These are phyloP conservation scores for Sminthurides aquaticus DNA, from an alignment of 2,888 invertebrate species.

Conservation along the genomic window DNA sequence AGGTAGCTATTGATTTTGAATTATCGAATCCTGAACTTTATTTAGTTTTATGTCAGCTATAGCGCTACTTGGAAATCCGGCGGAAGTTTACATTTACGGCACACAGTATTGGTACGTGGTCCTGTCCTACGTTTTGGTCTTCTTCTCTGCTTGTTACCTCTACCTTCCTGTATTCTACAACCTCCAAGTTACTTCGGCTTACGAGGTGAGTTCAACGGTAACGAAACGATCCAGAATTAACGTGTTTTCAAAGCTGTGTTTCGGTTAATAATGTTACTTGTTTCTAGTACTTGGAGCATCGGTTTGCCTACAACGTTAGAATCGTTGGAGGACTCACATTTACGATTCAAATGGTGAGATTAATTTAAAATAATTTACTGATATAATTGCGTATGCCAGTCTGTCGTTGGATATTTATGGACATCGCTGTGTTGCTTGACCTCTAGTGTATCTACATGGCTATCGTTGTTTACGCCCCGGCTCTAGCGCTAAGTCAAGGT, in stretches of 20 bases:
- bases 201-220: conserved; percentile 40
- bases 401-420: no score
- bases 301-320: conserved; percentile 34
- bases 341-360: conserved; percentile 38
- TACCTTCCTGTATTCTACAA: conserved; percentile 44
- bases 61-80: conserved; percentile 80
- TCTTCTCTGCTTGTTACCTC: conserved; percentile 36
- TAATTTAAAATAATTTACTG: neutral
- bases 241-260: neutral
- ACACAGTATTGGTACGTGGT: conserved; percentile 64
- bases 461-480: conserved; percentile 60
- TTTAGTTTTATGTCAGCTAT: conserved; percentile 82
- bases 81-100: conserved; percentile 79
- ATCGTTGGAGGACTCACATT: conserved; percentile 37
- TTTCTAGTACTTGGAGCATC: conserved; percentile 37
- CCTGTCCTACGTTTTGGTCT: conserved; percentile 27
- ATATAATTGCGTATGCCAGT: neutral
- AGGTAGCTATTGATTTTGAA: no score
- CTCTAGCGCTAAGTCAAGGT: conserved; percentile 64
- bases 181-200: conserved; percentile 44
- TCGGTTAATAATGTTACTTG: neutral
- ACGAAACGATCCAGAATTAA: neutral
- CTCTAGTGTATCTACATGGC: conserved; percentile 43
- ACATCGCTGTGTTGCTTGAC: no score
- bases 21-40: no score